Percentiles rank a stretch among this genome's conserved stretches.
Conservation (phyloP, 2,113 vertebrate genomes). For the Vimba vimba region DNA sequence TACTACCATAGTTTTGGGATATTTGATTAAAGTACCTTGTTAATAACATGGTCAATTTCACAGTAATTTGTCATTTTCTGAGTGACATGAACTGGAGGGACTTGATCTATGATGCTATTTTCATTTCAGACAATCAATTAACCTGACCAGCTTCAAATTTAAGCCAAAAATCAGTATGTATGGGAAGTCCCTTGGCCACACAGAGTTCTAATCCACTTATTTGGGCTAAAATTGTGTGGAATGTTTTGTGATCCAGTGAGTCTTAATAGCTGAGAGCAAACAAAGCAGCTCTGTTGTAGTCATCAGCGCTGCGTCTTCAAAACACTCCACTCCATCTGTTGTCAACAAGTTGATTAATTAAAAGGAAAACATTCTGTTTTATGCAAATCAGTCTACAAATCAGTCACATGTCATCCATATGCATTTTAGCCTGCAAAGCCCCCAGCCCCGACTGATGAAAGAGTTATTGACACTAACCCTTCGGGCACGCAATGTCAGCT, state of each 20-base stretch:
- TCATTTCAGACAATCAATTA: constrained; percentile 5
- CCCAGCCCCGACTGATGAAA: neutral
- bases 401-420: constrained; percentile 44
- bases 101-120: neutral
- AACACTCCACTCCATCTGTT: constrained; percentile 54
- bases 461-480: constrained; percentile 43
- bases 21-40: neutral
- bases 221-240: constrained; percentile 43
- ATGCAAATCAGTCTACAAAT: constrained; percentile 43
- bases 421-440: constrained; percentile 15
- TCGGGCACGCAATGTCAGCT: constrained; percentile 12
- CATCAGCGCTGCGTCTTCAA: constrained; percentile 45
- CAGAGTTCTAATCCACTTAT: constrained; percentile 32
- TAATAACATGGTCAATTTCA: neutral
- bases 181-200: neutral
- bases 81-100: neutral
- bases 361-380: constrained; percentile 52
- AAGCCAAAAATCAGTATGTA: neutral
- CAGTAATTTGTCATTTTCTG: neutral
- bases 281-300: constrained; percentile 36
- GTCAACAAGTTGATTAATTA: constrained; percentile 53
- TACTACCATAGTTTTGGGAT: neutral
- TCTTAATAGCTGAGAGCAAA: constrained; percentile 50
- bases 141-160: neutral
- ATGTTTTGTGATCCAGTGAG: constrained; percentile 36